phyloP scores from a whole-genome alignment of 2,888 invertebrate genomes.

The Drosophila buzzatii region DNA sequence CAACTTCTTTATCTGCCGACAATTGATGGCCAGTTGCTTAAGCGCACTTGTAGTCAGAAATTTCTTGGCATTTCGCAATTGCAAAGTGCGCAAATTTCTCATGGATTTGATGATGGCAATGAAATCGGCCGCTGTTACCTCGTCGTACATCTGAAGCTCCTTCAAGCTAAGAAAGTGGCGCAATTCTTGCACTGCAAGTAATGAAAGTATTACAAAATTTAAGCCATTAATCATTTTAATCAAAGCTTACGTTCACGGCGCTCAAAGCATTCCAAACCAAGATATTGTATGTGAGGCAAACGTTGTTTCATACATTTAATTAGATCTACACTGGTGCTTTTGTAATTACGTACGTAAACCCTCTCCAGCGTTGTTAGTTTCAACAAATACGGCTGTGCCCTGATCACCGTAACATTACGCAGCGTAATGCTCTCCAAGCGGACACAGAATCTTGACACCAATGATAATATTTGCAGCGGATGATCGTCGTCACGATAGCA shows the following conservation, averaged over 20 bases:
- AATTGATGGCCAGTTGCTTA: conserved; percentile 50
- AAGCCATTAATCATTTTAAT: not conserved
- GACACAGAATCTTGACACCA: conserved; percentile 54
- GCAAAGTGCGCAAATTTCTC: conserved; percentile 48
- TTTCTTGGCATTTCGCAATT: conserved; percentile 61
- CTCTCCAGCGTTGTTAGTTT: conserved; percentile 42
- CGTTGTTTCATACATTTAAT: conserved; percentile 47
- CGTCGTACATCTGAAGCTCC: conserved; percentile 60
- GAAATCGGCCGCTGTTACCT: conserved; percentile 61
- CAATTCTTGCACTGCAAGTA: conserved; percentile 59
- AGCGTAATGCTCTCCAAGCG: conserved; percentile 58
- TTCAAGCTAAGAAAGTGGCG: conserved; percentile 49
- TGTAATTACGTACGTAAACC: conserved; percentile 64
- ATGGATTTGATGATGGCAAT: conserved; percentile 51
- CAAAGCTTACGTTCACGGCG: conserved; percentile 56
- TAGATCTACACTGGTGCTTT: conserved; percentile 64
- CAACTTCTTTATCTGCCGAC: conserved; percentile 52
- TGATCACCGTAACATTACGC: conserved; percentile 57
- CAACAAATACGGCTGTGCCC: conserved; percentile 50
- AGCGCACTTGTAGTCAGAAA: conserved; percentile 56
- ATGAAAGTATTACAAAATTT: not conserved
- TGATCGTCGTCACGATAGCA: conserved; percentile 67
- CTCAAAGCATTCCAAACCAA: conserved; percentile 63
- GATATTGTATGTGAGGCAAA: conserved; percentile 49
- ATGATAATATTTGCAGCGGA: conserved; percentile 57